These are phyloP conservation scores for Ophiothrix spiculata DNA, from an alignment of 35 echinoderm and acorn worm genomes.

Conservation along the genomic window DNA sequence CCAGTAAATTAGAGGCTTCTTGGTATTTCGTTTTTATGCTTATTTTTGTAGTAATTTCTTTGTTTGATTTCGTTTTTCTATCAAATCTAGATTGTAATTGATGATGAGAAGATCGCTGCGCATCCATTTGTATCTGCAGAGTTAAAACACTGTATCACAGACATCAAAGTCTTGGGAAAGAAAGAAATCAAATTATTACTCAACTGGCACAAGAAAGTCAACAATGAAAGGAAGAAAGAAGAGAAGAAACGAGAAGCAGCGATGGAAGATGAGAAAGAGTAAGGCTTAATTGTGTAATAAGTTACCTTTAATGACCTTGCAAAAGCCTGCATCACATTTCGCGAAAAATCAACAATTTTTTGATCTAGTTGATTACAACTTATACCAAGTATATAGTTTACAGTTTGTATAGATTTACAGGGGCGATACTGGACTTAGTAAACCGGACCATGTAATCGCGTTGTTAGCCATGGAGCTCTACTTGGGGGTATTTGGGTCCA, in stretches of 20 bases:
- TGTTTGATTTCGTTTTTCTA: neutral
- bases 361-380: neutral
- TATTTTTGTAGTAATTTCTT: neutral
- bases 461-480: neutral
- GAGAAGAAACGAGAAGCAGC: neutral
- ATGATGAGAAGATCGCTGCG: conserved; percentile 46
- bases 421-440: neutral
- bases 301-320: neutral
- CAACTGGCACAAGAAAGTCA: conserved; percentile 83
- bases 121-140: conserved; percentile 71
- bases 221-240: conserved; percentile 35
- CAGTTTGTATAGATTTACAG: neutral
- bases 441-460: neutral
- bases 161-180: conserved; percentile 90
- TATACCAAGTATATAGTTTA: neutral
- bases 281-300: neutral
- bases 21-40: too few relatives aligned
- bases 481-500: too few relatives aligned
- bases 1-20: too few relatives aligned
- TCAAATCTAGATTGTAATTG: conserved; percentile 66
- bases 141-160: conserved; percentile 73
- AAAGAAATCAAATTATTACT: conserved; percentile 74
- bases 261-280: neutral
- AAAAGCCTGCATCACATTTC: neutral
- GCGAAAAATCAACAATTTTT: neutral